Evolutionary conservation across 1,140 invertebrate genomes (phyloP), one percentile per base, ranked within the genome.

Genomic region (Drosophila navojoa): DNA sequence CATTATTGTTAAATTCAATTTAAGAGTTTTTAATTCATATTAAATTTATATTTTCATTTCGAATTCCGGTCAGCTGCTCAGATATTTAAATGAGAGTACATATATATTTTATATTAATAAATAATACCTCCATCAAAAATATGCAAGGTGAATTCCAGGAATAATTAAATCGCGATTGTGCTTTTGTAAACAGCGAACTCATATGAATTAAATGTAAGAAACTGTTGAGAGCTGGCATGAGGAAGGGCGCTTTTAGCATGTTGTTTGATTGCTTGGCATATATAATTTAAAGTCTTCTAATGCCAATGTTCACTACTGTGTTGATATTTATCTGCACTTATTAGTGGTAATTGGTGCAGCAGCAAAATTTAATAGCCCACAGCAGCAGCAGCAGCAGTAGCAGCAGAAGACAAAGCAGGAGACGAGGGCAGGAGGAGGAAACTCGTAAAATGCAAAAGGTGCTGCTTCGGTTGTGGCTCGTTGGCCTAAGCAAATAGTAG

Each of bases 401-500:
- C 44, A 60, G 22, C 16, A 59, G 16, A 11, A 11, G 35, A 2
- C 9, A 5, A 29, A 22, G 19, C 27, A 32, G 35, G 3, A 35
- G 32, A 10, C 32, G 32, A 35, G 35, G 35, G 19, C 42, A 71
- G 19, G 19, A n/a, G 42, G 42, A 60, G 22, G 22, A 45, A 59
- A 32, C 42, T 59, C 57, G 27, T 70, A 75, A 75, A 75, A 71
- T 75, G 54, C 72, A 75, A 71, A 71, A 27, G 15, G 35, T 38
- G 42, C 29, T 35, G 53, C n/a, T 10, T 27, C 40, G 71, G 79
- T 81, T 84, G 66, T 84, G 79, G 76, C 79, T 84, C 79, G 79
- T 82, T 82, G 76, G 63, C 55, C 69, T 77, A 85, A 79, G 69
- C 77, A 82, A 84, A 84, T 77, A 71, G 57, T 25, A 13, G 55